Conservation (phyloP, 2,113 vertebrate genomes). For the mouse (Mus musculus) region GRCm39 chr19:43777001-43777500, state of each 20-base stretch:
- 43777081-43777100: conserved; percentile 18
- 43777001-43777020: background rate
- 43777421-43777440: background rate
- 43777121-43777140: conserved; percentile 6
- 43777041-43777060: background rate
- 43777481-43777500: too few species aligned
- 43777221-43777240: background rate
- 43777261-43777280: background rate
- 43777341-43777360: background rate
- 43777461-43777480: background rate
- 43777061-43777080: conserved; percentile 22
- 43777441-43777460: background rate
- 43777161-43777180: background rate
- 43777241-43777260: background rate
- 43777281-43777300: background rate
- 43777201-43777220: background rate
- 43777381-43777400: background rate
- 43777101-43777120: conserved; percentile 25
- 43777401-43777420: background rate
- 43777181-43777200: background rate
- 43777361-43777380: background rate
- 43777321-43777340: background rate
- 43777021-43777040: background rate
- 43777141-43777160: background rate
- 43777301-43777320: background rate